Percentiles rank a stretch among this genome's conserved stretches.
phyloP scores from a whole-genome alignment of 2,113 vertebrate species.

The Trachemys scripta region DNA sequence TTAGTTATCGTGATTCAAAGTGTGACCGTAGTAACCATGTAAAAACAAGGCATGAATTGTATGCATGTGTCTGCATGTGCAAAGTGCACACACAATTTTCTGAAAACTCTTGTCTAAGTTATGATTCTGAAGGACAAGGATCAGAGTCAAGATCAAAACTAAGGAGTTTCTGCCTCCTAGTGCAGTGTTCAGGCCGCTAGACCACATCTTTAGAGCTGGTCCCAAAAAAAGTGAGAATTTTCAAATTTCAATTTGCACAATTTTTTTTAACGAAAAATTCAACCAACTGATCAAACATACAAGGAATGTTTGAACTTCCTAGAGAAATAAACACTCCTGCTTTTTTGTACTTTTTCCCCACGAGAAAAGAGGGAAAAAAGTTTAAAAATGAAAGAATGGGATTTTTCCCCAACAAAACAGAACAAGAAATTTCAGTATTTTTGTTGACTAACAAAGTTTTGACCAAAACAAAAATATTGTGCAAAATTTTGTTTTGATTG shows the following conservation, averaged over 20 bases:
- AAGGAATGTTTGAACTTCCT: not conserved
- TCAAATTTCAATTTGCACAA: not conserved
- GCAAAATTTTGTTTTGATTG: not conserved
- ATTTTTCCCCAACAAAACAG: not conserved
- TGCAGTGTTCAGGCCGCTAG: not conserved
- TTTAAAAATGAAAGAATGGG: not conserved
- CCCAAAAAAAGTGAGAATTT: not conserved
- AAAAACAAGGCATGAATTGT: not conserved
- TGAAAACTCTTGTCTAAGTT: not conserved
- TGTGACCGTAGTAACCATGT: not conserved
- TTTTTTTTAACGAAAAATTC: not conserved
- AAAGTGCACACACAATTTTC: not conserved
- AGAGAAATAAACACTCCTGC: not conserved
- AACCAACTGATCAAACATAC: not conserved
- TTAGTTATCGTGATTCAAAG: not conserved
- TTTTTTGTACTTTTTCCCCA: not conserved
- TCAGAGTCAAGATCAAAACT: not conserved
- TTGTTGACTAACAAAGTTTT: not conserved
- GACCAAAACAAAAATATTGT: constrained; percentile 19
- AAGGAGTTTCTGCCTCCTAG: not conserved
- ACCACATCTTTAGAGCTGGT: not conserved
- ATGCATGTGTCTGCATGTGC: not conserved
- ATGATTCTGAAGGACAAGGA: not conserved
- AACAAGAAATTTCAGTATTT: constrained; percentile 23
- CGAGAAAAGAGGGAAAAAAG: not conserved